Base-by-base conservation (phyloP, 1,140 invertebrate genomes). In the Rhagoletis zephyria region DNA sequence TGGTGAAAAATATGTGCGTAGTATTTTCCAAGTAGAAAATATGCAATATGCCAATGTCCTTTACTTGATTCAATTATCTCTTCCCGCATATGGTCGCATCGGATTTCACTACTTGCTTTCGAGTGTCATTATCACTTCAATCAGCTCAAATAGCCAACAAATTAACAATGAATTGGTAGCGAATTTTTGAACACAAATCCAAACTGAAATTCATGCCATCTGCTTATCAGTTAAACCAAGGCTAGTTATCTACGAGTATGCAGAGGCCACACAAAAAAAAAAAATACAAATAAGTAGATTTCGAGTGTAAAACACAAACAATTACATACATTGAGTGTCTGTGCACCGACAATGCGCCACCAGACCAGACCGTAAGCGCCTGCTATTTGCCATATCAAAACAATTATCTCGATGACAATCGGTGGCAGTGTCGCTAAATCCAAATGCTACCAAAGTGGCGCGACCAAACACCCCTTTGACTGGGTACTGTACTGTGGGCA, bases 381-480 rank as follows among this genome's bases (percentile, higher is more conserved):
- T 56, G 48, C 74, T 56, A 81, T 81, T 81, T 81, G 45, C 48
- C 10, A 51, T 56, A 81, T 81, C 74, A 81, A 81, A 81, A 81
- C 74, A 81, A 81, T 81, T 81, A 81, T 81, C 51, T 81, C 74
- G 48, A 81, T 81, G 74, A 56, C 74, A 81, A 81, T 56, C 74
- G 74, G 74, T 56, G 74, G 48, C 45, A 81, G 48, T 56, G 48
- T 48, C 6, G 45, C 48, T 56, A 81, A 81, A 81, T 81, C 74
- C 74, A 16, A 56, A 56, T 56, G 48, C 64, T 40, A 67, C 7
- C 61, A n/a, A 14, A 63, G 12, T 63, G 61, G n/a, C 61, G 64
- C 74, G 45, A 9, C 16, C 74, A 16, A 81, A 56, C 74, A 81
- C 48, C 74, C 74, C 74, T 81, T 81, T 81, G 9, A 51, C 51